These are phyloP conservation scores for Himalopsyche japonica DNA, from an alignment of 2,888 invertebrate species.

Conservation along the genomic window DNA sequence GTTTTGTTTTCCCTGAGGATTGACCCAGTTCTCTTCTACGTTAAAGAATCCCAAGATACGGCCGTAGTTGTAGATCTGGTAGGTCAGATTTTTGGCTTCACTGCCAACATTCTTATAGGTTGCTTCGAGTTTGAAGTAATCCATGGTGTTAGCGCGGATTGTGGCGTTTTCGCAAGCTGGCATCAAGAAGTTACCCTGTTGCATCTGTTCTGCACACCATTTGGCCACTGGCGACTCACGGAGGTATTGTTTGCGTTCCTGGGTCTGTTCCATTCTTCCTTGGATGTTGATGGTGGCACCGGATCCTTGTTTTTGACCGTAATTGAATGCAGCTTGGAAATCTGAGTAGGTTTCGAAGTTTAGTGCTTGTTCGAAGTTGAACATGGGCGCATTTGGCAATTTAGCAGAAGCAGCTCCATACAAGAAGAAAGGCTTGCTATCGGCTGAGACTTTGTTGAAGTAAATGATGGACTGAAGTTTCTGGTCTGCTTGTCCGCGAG, in stretches of 20 bases:
- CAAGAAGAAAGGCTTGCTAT: slow-evolving; percentile 52
- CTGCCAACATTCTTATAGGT: slow-evolving; percentile 58
- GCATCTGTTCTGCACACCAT: slow-evolving; percentile 58
- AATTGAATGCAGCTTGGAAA: slow-evolving; percentile 47
- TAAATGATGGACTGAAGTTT: slow-evolving; percentile 59
- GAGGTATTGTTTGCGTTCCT: slow-evolving; percentile 56
- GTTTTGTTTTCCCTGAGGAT: slow-evolving; percentile 51
- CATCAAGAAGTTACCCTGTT: slow-evolving; percentile 60
- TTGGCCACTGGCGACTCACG: slow-evolving; percentile 53
- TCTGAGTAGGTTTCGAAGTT: slow-evolving; percentile 51
- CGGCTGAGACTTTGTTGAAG: slow-evolving; percentile 50
- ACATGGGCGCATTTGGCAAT: slow-evolving; percentile 57
- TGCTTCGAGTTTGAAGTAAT: slow-evolving; percentile 56
- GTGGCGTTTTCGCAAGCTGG: slow-evolving; percentile 63
- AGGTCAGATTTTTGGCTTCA: slow-evolving; percentile 52
- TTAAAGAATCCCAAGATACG: slow-evolving; percentile 56
- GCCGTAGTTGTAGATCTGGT: slow-evolving; percentile 53
- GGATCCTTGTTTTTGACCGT: slow-evolving; percentile 53
- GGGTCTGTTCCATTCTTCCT: slow-evolving; percentile 56
- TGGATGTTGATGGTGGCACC: slow-evolving; percentile 50
- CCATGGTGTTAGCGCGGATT: slow-evolving; percentile 58
- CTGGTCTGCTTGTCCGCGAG: slow-evolving; percentile 60
- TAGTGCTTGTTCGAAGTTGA: slow-evolving; percentile 61
- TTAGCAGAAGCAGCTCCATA: slow-evolving; percentile 54
- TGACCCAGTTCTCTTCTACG: slow-evolving; percentile 55